Evolutionary conservation across 1,140 invertebrate genomes (phyloP).

Genomic region (Tetragonula clypearis): DNA sequence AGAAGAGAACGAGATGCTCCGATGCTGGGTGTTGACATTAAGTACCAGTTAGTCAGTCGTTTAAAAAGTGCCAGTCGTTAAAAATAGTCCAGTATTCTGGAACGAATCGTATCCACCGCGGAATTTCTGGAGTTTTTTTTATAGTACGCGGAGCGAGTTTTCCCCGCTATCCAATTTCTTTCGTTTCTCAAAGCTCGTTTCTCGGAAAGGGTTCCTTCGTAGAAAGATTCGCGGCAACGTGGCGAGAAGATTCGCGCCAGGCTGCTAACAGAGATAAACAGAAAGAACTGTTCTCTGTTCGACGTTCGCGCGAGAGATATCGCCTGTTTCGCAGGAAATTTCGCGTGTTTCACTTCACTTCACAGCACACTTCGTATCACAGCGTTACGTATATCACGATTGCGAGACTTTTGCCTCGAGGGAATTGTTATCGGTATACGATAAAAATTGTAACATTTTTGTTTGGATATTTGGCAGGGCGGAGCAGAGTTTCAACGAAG

Average conservation of each 20-base stretch:
- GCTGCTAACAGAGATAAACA: neutral
- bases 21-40: constrained; percentile 21
- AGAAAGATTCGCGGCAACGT: neutral
- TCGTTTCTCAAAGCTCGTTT: neutral
- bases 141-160: neutral
- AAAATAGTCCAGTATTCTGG: constrained; percentile 46
- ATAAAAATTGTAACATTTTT: too few relatives aligned
- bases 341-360: neutral
- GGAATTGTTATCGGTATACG: too few relatives aligned
- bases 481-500: too few relatives aligned
- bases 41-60: constrained; percentile 4
- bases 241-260: too few relatives aligned
- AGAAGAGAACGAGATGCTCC: neutral
- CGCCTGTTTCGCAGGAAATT: too few relatives aligned
- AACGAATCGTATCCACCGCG: constrained; percentile 16
- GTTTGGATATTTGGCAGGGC: too few relatives aligned
- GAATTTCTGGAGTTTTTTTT: neutral
- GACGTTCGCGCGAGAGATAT: neutral
- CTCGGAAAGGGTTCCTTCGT: too few relatives aligned
- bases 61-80: constrained; percentile 22
- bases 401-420: too few relatives aligned
- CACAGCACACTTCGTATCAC: too few relatives aligned
- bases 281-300: too few relatives aligned
- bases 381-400: too few relatives aligned
- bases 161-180: neutral